A percentile compares a stretch with the other conserved stretches of the same genome.
These are phyloP conservation scores for Mythimna loreyi DNA, from an alignment of 2,888 invertebrate genomes.

Conservation along the genomic window DNA sequence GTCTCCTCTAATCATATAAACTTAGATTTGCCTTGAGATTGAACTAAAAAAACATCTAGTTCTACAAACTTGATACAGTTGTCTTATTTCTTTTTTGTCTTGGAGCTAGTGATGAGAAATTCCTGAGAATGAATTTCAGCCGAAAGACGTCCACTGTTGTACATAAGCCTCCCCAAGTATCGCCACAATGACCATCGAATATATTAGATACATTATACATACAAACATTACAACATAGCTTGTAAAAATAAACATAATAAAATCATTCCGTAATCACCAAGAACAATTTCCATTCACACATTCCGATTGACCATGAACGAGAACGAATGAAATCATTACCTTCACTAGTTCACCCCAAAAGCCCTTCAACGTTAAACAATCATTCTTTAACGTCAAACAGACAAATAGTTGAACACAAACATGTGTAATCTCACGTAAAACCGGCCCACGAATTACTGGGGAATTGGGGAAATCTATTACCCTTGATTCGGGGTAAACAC, in stretches of 20 bases:
- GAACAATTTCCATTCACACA: slow-evolving; percentile 2
- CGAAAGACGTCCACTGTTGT: too few species aligned
- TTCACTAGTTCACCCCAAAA: slow-evolving; percentile 27
- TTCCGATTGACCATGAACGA: slow-evolving; percentile 15
- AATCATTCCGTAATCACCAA: background rate
- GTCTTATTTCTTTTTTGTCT: too few species aligned
- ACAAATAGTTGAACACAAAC: slow-evolving; percentile 61
- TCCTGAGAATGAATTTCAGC: too few species aligned
- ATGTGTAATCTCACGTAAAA: slow-evolving; percentile 69
- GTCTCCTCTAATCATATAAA: too few species aligned
- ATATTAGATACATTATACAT: too few species aligned
- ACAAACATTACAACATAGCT: too few species aligned
- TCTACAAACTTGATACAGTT: too few species aligned
- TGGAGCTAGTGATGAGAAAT: too few species aligned
- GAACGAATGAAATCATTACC: slow-evolving; percentile 29
- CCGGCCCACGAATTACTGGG: slow-evolving; percentile 65
- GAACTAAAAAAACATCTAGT: too few species aligned
- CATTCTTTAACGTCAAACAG: slow-evolving; percentile 40
- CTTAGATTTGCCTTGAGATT: too few species aligned
- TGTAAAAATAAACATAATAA: background rate
- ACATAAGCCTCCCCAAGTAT: too few species aligned
- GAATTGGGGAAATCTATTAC: slow-evolving; percentile 80
- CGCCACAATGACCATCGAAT: too few species aligned
- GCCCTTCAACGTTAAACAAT: slow-evolving; percentile 41
- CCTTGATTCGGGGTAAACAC: slow-evolving; percentile 87